Base-by-base conservation (phyloP, 2,797 vertebrate genomes). In the Heliangelus exortis region DNA sequence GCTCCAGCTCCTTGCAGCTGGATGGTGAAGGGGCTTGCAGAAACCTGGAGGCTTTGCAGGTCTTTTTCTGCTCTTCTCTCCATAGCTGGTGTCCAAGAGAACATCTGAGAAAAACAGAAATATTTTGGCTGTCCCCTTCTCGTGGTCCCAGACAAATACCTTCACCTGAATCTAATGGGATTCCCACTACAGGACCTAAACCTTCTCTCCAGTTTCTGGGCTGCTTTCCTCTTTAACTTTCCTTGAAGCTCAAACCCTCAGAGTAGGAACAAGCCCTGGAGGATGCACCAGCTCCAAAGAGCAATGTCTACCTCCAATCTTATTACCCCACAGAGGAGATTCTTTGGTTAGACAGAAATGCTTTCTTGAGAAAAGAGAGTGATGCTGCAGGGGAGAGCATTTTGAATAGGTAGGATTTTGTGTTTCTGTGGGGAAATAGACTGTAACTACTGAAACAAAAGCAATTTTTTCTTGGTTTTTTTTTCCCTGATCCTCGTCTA, bases 361-460 rank as follows among this genome's bases (percentile, higher is more conserved):
- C 8, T 69, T 73, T 77, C 31, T 54, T 75, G 22, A 55, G 26
- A 39, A 74, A 83, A 61, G 3, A 39, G 7, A 3, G 21, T 15
- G 43, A 54, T 71, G 57, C 33, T 85, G 61, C 54, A 65, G 11
- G 34, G n/a, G 11, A 54, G 5, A 77, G 6, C 58, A 20, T 83
- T 92, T 85, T 29, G 41, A 76, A 76, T 12, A 79, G 28, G 33
- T 16, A 90, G 50, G 53, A 79, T 79, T 81, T 95, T 79, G 26
- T 67, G 51, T 94, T 93, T 50, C 53, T 74, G 26, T 29, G 21
- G 45, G 41, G 53, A 95, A 85, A 92, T 23, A 77, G 61, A 48
- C 33, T 33, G 68, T 21, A 93, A 41, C 34, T 62, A 36, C 25
- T 67, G 72, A 89, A 91, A 95, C 34, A 92, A 92, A 95, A 62